These are phyloP conservation scores for Eleutherodactylus coqui DNA, from an alignment of 2,797 vertebrate species.

Conservation along the genomic window DNA sequence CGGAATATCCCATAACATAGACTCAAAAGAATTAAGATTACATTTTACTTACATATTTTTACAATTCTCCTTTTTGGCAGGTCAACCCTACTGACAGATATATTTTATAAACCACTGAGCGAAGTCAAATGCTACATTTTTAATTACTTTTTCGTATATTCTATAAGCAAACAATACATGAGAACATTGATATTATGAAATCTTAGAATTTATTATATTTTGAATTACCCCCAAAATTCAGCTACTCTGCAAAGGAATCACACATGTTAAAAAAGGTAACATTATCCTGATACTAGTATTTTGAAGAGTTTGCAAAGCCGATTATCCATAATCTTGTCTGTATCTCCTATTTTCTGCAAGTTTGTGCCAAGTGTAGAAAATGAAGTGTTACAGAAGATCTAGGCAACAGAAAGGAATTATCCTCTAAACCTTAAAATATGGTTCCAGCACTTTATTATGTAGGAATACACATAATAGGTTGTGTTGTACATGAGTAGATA, in stretches of 20 bases:
- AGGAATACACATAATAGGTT: not conserved
- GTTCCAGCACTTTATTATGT: not conserved
- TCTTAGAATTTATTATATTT: not conserved
- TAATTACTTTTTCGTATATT: not conserved
- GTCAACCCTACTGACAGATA: not conserved
- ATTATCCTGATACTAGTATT: slow-evolving; percentile 1
- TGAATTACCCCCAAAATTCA: not conserved
- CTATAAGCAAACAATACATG: not conserved
- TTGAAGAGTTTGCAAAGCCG: slow-evolving; percentile 2
- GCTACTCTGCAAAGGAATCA: not conserved
- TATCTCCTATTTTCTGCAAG: slow-evolving; percentile 12
- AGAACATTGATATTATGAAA: no score
- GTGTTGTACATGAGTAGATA: not conserved
- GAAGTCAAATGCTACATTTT: not conserved
- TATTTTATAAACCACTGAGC: not conserved
- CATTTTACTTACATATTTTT: not conserved
- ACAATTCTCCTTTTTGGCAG: not conserved
- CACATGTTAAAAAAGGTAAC: not conserved
- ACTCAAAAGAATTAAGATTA: no score
- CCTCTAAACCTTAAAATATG: not conserved
- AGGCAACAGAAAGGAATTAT: not conserved
- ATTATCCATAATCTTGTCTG: slow-evolving; percentile 20
- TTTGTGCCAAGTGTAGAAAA: slow-evolving; percentile 3
- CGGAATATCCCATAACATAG: no score
- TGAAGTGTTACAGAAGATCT: slow-evolving; percentile 24